Evolutionary conservation across 1,140 invertebrate species (phyloP), one percentile per base, ranked within the genome.

Genomic region (Charaxes varanes): DNA sequence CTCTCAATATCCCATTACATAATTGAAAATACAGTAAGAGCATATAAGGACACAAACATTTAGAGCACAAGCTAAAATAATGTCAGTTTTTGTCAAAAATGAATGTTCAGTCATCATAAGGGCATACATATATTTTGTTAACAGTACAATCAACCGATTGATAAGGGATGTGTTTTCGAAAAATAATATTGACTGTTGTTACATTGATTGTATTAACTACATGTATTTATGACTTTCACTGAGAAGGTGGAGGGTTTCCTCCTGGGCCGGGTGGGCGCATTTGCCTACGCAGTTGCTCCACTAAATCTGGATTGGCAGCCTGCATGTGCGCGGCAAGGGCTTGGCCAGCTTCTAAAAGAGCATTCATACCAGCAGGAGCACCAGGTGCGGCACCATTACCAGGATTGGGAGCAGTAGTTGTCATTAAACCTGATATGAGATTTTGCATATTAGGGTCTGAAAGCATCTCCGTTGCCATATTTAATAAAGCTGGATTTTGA

Each of bases 381-480:
- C 34, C 52, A 4, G 35, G 38, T 3, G 30, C 47, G 1, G 42
- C 38, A 5, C 48, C 42, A 15, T 24, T 26, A 0, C 50, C 53
- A 1, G 28, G 26, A 10, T 34, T 8, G 1, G 52, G 41, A 6
- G 35, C 23, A 5, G 66, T 41, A 8, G 59, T 64, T 12, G 37
- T 73, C 66, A 82, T 74, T 8, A 85, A 46, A 2, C 72, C 68
- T 1, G 73, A 85, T 53, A 89, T 84, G 78, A 94, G 86, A 63
- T 91, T 91, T 62, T 92, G 89, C 88, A 95, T 92, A 19, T 86
- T 87, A 1, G 92, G 93, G 78, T 95, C 90, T 3, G 88, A 85
- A 26, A 95, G 79, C 87, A 95, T 90, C 63, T 92, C 90, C 18
- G 88, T 88, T 1, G 93, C 93, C 87, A 94, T 92, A 45, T 89